A percentile compares a stretch with the other conserved stretches of the same genome.
These are phyloP conservation scores for Nothocercus julius DNA, from an alignment of 2,113 vertebrate genomes.

Conservation along the genomic window DNA sequence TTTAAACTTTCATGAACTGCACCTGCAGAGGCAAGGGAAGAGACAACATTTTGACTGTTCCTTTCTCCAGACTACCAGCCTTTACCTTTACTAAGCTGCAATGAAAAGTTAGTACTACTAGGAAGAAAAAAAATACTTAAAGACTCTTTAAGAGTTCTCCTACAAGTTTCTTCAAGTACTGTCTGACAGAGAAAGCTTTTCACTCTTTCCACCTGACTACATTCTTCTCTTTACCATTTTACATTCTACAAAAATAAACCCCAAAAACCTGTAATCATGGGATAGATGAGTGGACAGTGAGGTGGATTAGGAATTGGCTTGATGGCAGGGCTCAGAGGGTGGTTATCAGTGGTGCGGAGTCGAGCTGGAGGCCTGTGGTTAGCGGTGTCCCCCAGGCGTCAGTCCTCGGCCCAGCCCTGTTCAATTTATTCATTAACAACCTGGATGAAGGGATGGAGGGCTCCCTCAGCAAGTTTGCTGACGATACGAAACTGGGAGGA, in stretches of 20 bases:
- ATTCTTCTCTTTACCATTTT: background rate
- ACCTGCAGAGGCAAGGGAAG: background rate
- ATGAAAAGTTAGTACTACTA: background rate
- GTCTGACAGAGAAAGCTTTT: background rate
- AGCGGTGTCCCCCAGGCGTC: no score
- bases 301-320: no score
- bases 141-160: background rate
- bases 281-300: no score
- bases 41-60: background rate
- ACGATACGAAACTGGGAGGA: no score
- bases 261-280: background rate
- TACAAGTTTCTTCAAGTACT: background rate
- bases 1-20: background rate
- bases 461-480: no score
- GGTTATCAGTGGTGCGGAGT: no score
- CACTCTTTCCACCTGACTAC: background rate
- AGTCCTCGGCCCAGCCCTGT: no score
- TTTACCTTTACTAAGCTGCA: fast-evolving
- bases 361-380: no score
- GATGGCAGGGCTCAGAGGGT: no score
- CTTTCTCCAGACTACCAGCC: background rate
- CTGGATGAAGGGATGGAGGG: no score
- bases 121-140: background rate
- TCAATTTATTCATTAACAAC: no score
- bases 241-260: background rate